A percentile compares a stretch with the other conserved stretches of the same genome.
phyloP scores from a whole-genome alignment of 2,113 vertebrate species.

The Polyodon spathula region DNA sequence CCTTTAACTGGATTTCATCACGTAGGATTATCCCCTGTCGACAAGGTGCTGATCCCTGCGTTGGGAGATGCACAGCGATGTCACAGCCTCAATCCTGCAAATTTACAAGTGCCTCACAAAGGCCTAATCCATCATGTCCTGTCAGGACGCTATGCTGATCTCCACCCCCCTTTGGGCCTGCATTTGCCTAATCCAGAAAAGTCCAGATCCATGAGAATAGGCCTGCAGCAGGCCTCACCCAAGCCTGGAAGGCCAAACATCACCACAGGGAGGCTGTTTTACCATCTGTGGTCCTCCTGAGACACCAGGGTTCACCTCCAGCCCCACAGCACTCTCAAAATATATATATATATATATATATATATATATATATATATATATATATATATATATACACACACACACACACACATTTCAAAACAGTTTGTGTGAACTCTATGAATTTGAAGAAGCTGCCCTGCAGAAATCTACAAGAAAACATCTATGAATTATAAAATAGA shows the following conservation, averaged over 20 bases:
- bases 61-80: constrained; percentile 38
- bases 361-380: no score
- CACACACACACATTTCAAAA: no score
- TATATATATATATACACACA: no score
- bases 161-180: constrained; percentile 38
- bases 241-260: constrained; percentile 39
- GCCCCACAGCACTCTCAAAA: constrained; percentile 3
- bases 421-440: no score
- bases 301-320: not conserved
- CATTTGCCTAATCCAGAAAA: constrained; percentile 75
- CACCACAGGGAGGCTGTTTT: constrained; percentile 27
- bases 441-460: no score
- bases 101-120: constrained; percentile 48
- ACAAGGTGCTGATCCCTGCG: constrained; percentile 58
- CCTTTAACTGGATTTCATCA: constrained; percentile 44
- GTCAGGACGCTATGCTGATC: constrained; percentile 54
- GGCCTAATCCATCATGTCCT: constrained; percentile 63
- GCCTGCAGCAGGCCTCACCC: constrained; percentile 42
- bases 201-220: constrained; percentile 54
- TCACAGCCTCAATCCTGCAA: constrained; percentile 35
- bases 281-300: not conserved
- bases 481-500: no score
- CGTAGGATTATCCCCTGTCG: constrained; percentile 65
- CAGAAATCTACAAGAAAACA: no score
- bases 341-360: no score